Evolutionary conservation across 2,113 vertebrate genomes (phyloP), one percentile per base, ranked within the genome.

Genomic region (Reinhardtius hippoglossoides): DNA sequence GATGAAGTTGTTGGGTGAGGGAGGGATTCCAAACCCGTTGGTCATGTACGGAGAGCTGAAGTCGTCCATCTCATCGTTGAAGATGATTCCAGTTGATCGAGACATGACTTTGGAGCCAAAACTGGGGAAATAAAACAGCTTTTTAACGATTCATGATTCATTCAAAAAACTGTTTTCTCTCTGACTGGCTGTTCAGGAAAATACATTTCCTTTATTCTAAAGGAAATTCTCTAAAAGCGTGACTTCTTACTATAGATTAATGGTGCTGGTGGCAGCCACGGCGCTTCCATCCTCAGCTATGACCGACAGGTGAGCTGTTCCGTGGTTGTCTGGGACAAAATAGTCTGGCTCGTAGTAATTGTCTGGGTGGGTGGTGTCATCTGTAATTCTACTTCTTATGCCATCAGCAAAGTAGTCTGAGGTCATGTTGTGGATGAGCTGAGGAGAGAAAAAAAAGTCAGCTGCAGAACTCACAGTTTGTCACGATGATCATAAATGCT

Each of bases 51-150:
- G 97, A 20, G 96, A 97, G 88, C 97, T 97, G 94, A 99, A 99
- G 88, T 99, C 98, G 3, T 97, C 97, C 98, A 99, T 99, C 88
- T 98, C 95, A 13, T 99, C 92, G 0, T 99, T 99, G 87, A 96
- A 99, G 67, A 99, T 90, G 48, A 99, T 99, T 24, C 98, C 98
- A 0, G 94, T 97, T 55, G 94, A 93, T 0, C 8, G 89, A 46
- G 98, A 99, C 69, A 94, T 94, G 40, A 99, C 91, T 80, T 96
- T 96, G 35, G 98, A 97, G 58, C 98, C 98, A 80, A 99, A 99
- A 78, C 98, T 99, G 77, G 26, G 67, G 72, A 84, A 44, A 67
- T 20, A 42, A 78, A 83, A 78, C 3, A 16, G 21, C 13, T 40
- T 56, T 67, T 48, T 54, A 31, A 59, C 5, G 42, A 65, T 62